Evolutionary conservation across 1,140 invertebrate genomes (phyloP).

Genomic region (Melipona quadrifasciata): DNA sequence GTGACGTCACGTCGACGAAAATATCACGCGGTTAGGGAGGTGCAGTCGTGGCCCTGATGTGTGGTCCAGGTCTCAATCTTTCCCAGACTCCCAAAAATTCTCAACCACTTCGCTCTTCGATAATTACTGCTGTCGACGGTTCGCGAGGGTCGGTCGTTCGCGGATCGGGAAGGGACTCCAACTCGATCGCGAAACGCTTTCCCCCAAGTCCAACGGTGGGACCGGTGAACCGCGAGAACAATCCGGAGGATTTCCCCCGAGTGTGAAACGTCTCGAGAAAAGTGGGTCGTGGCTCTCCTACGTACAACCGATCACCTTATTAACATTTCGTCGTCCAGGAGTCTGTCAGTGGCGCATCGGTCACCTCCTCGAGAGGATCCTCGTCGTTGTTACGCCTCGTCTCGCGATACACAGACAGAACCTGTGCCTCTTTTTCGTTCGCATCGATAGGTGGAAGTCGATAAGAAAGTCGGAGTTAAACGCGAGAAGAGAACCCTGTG

Average conservation of each 20-base stretch:
- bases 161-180: background rate
- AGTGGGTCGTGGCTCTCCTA: slow-evolving; percentile 61
- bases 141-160: background rate
- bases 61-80: slow-evolving; percentile 77
- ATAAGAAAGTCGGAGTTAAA: background rate
- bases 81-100: slow-evolving; percentile 77
- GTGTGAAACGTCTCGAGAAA: slow-evolving; percentile 45
- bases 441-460: background rate
- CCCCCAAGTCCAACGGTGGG: background rate
- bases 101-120: slow-evolving; percentile 39
- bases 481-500: slow-evolving; percentile 3
- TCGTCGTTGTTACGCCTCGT: background rate
- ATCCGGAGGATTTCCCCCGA: slow-evolving; percentile 32
- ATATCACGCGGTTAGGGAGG: slow-evolving; percentile 77
- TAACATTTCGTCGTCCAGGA: slow-evolving; percentile 51
- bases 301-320: slow-evolving; percentile 56
- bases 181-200: background rate
- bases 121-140: background rate
- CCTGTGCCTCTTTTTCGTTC: background rate
- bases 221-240: slow-evolving; percentile 25
- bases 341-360: slow-evolving; percentile 65
- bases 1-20: slow-evolving; percentile 79
- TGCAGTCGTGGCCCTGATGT: slow-evolving; percentile 67
- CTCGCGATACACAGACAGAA: background rate
- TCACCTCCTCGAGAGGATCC: slow-evolving; percentile 68